Percentiles rank a stretch among this genome's conserved stretches.
These are phyloP conservation scores for Etheostoma nigrum DNA, from an alignment of 2,797 vertebrate species.

Conservation along the genomic window DNA sequence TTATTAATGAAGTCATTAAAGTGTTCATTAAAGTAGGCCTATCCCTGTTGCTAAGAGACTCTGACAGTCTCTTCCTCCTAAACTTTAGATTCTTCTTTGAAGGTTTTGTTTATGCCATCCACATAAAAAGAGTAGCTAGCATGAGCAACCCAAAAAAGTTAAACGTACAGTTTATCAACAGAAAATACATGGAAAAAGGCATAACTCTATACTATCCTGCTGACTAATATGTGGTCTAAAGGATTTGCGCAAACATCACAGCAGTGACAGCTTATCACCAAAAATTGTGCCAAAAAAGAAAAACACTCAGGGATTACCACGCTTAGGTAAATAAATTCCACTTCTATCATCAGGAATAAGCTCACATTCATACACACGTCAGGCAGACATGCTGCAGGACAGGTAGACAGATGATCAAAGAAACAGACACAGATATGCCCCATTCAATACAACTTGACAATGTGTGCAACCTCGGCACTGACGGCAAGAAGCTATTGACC, in stretches of 20 bases:
- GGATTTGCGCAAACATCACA: conserved; percentile 48
- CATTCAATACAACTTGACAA: conserved; percentile 64
- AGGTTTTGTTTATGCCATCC: conserved; percentile 44
- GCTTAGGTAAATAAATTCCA: conserved; percentile 47
- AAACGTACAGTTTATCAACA: conserved; percentile 20
- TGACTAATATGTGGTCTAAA: conserved; percentile 56
- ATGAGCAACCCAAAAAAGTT: conserved; percentile 21
- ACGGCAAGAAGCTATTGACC: too few relatives aligned
- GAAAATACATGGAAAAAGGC: conserved; percentile 31
- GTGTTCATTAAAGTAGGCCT: conserved; percentile 39
- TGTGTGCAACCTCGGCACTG: conserved; percentile 58
- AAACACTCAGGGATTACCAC: conserved; percentile 45
- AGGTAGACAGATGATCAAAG: conserved; percentile 59
- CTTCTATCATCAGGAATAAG: conserved; percentile 31
- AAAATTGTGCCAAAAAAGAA: conserved; percentile 42
- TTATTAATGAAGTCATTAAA: conserved; percentile 40
- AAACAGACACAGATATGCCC: conserved; percentile 51
- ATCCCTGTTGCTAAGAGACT: neutral
- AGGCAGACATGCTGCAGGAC: conserved; percentile 34
- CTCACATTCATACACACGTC: conserved; percentile 15
- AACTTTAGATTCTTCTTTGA: conserved; percentile 34
- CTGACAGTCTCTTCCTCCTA: conserved; percentile 23
- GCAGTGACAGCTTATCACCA: conserved; percentile 47
- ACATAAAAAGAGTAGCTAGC: conserved; percentile 8
- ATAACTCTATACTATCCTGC: conserved; percentile 14